These are phyloP conservation scores for Lepidochrysops patricia DNA, from an alignment of 2,888 invertebrate genomes.

Conservation along the genomic window DNA sequence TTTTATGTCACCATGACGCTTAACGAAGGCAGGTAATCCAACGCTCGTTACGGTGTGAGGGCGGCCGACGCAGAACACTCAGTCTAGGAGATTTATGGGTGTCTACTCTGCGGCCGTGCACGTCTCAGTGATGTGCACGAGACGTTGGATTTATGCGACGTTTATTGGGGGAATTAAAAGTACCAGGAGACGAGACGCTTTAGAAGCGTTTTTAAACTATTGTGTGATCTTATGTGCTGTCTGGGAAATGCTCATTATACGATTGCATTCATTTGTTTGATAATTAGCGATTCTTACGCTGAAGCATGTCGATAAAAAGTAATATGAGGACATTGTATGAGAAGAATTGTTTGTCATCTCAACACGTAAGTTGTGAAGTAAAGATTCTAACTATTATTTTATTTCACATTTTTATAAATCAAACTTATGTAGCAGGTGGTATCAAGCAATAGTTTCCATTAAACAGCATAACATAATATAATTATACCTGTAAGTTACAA, in stretches of 20 bases:
- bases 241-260: neutral
- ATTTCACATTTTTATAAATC: too few species aligned
- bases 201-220: constrained; percentile 10
- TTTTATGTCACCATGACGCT: constrained; percentile 6
- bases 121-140: constrained; percentile 37
- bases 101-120: constrained; percentile 45
- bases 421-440: too few species aligned
- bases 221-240: neutral
- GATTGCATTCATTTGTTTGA: neutral
- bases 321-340: too few species aligned
- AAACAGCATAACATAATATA: too few species aligned
- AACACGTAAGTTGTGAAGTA: too few species aligned
- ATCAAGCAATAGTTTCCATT: too few species aligned
- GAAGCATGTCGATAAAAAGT: too few species aligned
- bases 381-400: too few species aligned
- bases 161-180: constrained; percentile 43
- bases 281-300: too few species aligned
- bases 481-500: too few species aligned
- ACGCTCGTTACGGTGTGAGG: constrained; percentile 31
- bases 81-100: constrained; percentile 50
- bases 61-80: constrained; percentile 34
- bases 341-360: too few species aligned
- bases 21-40: constrained; percentile 10
- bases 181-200: constrained; percentile 15
- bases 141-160: constrained; percentile 49